A percentile compares a stretch with the other conserved stretches of the same genome.
These are phyloP conservation scores for Poicephalus meyeri DNA, from an alignment of 2,113 vertebrate genomes.

Conservation along the genomic window DNA sequence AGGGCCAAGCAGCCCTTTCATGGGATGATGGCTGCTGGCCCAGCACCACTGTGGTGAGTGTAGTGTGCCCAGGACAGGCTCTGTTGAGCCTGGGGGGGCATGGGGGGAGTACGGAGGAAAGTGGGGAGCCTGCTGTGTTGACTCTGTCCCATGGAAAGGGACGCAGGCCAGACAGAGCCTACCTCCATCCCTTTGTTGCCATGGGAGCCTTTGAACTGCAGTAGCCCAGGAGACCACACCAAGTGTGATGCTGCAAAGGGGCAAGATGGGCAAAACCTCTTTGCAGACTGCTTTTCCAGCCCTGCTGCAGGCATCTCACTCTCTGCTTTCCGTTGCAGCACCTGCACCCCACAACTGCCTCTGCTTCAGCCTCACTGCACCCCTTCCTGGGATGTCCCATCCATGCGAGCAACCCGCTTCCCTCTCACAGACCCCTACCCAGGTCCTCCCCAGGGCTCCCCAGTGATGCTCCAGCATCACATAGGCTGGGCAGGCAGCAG, in stretches of 20 bases:
- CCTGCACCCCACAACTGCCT: neutral
- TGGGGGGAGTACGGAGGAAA: rapidly evolving
- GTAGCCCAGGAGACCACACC: neutral
- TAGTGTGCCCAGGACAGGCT: neutral
- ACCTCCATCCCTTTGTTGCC: neutral
- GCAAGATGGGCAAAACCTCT: neutral
- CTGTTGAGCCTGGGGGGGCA: rapidly evolving
- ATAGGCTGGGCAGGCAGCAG: rapidly evolving
- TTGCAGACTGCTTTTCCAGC: neutral
- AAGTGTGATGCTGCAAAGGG: neutral
- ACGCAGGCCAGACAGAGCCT: neutral
- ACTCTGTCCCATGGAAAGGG: neutral
- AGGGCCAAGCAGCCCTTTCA: neutral
- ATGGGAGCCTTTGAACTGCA: neutral
- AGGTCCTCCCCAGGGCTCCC: neutral
- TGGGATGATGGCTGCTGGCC: rapidly evolving
- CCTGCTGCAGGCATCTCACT: rapidly evolving
- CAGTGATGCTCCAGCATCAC: neutral
- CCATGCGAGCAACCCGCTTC: neutral
- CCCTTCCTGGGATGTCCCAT: neutral
- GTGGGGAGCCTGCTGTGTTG: neutral
- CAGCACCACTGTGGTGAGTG: neutral
- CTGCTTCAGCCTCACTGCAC: neutral
- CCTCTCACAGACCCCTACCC: neutral
- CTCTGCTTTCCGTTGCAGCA: neutral